Evolutionary conservation across 2,888 invertebrate species (phyloP).

Genomic region (Cabera pusaria): DNA sequence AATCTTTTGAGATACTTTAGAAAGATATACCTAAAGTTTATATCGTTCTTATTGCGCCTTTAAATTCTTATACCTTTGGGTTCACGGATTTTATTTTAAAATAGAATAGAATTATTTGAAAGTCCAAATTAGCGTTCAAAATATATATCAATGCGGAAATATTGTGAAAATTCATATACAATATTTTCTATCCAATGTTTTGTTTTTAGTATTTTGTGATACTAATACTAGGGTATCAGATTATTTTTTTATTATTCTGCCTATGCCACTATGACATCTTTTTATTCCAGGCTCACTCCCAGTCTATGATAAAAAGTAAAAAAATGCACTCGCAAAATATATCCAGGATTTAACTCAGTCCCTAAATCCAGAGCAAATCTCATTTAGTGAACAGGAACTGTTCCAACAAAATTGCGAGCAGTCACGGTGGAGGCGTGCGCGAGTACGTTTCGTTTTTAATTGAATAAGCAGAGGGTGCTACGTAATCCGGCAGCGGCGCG

Average conservation of each 20-base stretch:
- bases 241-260: no score
- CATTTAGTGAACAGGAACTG: constrained; percentile 51
- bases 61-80: background rate
- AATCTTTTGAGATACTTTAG: constrained; percentile 4
- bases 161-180: no score
- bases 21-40: no score
- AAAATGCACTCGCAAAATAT: constrained; percentile 9
- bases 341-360: constrained; percentile 19
- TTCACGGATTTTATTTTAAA: background rate
- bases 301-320: no score
- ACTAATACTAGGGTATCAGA: no score
- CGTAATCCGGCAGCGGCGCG: constrained; percentile 56
- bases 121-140: no score
- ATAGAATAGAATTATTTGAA: background rate
- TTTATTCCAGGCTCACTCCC: no score
- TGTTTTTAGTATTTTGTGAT: no score
- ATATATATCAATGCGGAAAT: no score
- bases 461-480: constrained; percentile 68
- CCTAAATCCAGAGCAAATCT: constrained; percentile 40
- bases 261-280: no score
- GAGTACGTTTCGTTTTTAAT: constrained; percentile 65
- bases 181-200: no score
- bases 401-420: constrained; percentile 53
- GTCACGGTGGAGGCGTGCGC: constrained; percentile 45
- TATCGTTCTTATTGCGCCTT: no score